Base-by-base conservation (phyloP, 1,140 invertebrate species). In the Aplysia californica region DNA sequence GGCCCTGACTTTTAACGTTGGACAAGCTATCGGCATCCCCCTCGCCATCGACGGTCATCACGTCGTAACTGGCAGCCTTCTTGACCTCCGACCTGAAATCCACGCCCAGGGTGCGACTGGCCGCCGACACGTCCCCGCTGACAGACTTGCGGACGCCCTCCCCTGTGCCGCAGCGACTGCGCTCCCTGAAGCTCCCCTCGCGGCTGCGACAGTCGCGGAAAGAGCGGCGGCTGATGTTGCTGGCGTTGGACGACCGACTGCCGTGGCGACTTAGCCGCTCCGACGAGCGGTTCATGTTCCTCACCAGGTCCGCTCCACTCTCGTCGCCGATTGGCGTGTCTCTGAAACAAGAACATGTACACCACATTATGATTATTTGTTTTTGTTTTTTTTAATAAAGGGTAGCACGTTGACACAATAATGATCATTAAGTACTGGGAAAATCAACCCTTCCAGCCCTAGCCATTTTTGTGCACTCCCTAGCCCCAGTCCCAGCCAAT, bases 261-360 rank as follows among this genome's bases (percentile, higher is more conserved):
- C 72, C 72, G 39, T 75, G 72, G 3, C 72, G 58, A 66, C 59
- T 75, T 10, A 75, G 61, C 21, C 61, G 33, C 61, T 75, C 72
- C 33, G 72, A 75, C 10, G 72, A 75, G 2, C 72, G 29, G 33
- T 70, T 72, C 44, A 76, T 70, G 58, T 65, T 67, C 20, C 78
- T 44, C 10, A 73, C 33, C 23, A 76, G 61, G 41, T 76, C 61
- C 5, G 73, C 78, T 59, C 44, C 65, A 29, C 79, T 83, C 21
- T 83, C 83, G 79, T 85, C 84, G 67, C 84, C 84, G 71, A 84
- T 83, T 0, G 84, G 84, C n/a, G 81, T 77, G 56, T 85, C 84
- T 75, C 84, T 85, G 80, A 75, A 82, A 82, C 35, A 66, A 29
- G 38, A 78, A 59, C n/a, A n/a, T n/a, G n/a, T n/a, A n/a, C n/a